Base-by-base conservation (phyloP, 2,888 invertebrate genomes). In the Apamea monoglypha region DNA sequence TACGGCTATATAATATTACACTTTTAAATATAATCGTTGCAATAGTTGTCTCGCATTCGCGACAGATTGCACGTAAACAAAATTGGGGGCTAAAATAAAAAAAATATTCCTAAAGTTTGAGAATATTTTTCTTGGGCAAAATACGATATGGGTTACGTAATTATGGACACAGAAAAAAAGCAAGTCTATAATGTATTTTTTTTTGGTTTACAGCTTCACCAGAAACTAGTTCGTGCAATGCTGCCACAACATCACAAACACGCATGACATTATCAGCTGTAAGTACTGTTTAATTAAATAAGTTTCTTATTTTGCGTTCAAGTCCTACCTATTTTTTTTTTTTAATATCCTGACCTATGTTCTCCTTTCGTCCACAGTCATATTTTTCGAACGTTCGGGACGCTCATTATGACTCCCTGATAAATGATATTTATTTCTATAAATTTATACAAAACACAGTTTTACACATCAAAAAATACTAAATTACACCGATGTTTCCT, bases 211-310 rank as follows among this genome's bases (percentile, higher is more conserved):
- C 92, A 96, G 96, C 93, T 1, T 96, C 96, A 3, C 96, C 96
- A n/a, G 96, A 96, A 89, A 95, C 96, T 0, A 96, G 96, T 87
- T 96, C 96, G 1, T 96, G 94, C 81, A 95, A 96, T 61, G 94
- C 95, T 32, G 92, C 94, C 1, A 94, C 95, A 0, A 94, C 95
- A 1, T 96, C 96, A 25, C 96, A 96, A 75, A 94, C 95, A 1
- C 92, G 95, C 47, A 93, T 96, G 94, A 96, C 96, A 2, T 82
- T 96, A 72, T 96, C 96, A 50, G 96, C 96, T 84, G 96, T 96
- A 88, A 96, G 96, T 95, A 74, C 56, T 32, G 16, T 44, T 14
- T 18, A 67, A 29, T 66, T 82, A 3, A 47, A 14, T 25, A 12
- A 18, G 3, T 36, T 74, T 21, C 14, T 8, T 29, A 7, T 66